These are phyloP conservation scores for Tolmerus cingulatus DNA, from an alignment of 2,888 invertebrate species.

Conservation along the genomic window DNA sequence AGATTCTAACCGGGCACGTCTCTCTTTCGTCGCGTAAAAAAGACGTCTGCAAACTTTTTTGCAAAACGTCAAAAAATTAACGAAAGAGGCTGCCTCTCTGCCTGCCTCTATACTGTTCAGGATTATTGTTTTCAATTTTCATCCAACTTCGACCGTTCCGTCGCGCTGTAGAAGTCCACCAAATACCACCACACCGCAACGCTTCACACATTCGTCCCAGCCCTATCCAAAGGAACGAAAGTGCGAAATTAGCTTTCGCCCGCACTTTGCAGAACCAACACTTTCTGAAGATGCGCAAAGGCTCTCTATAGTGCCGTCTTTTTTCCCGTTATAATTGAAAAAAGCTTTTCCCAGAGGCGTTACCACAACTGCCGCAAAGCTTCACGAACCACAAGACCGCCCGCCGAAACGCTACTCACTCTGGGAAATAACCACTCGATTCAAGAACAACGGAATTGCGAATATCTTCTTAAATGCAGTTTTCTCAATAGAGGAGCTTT, in stretches of 20 bases:
- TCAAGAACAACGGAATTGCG: not conserved
- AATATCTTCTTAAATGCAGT: not conserved
- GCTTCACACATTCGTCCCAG: not conserved
- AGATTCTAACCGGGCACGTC: constrained; percentile 24
- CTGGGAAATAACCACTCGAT: not conserved
- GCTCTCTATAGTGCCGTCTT: not conserved
- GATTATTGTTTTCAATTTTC: not conserved
- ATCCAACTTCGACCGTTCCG: not conserved
- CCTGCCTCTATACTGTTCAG: not conserved
- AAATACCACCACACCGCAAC: not conserved
- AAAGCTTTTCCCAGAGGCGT: constrained; percentile 33
- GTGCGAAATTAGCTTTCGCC: constrained; percentile 15
- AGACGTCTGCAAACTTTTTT: constrained; percentile 18
- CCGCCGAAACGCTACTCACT: not conserved
- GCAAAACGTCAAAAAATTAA: constrained; percentile 13
- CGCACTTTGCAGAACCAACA: not conserved
- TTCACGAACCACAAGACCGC: not conserved
- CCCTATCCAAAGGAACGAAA: not conserved
- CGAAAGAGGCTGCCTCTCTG: not conserved
- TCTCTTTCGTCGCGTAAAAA: constrained; percentile 19
- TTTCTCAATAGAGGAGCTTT: not conserved
- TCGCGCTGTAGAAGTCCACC: not conserved
- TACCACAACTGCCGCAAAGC: not conserved
- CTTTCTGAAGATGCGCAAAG: constrained; percentile 10
- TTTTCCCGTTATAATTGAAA: not conserved